phyloP scores from a whole-genome alignment of 2,113 vertebrate species.

The Atrichornis clamosus region DNA sequence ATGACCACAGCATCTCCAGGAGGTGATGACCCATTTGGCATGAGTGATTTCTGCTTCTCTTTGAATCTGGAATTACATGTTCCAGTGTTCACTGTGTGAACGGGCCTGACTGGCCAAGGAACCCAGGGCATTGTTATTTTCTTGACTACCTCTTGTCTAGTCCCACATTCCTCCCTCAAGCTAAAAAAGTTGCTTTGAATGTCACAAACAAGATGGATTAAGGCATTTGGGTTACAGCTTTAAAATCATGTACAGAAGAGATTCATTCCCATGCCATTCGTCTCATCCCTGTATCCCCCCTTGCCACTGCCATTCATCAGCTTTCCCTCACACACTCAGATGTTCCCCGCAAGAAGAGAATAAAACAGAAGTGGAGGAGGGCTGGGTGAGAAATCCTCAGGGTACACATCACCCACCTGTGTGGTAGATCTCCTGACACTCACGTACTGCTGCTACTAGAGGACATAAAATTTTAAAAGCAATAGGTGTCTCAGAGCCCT shows the following conservation, averaged over 20 bases:
- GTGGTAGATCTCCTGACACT: neutral
- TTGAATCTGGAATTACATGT: neutral
- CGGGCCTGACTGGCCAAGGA: neutral
- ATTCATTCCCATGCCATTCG: neutral
- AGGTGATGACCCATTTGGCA: neutral
- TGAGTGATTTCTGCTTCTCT: neutral
- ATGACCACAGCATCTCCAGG: neutral
- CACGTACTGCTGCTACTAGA: neutral
- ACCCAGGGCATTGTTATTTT: neutral
- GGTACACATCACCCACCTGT: too few species aligned
- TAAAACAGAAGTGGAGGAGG: neutral
- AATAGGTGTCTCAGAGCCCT: neutral
- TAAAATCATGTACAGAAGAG: neutral
- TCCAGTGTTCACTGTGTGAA: neutral
- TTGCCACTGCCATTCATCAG: neutral
- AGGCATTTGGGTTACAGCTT: neutral
- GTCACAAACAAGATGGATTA: neutral
- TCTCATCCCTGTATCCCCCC: neutral
- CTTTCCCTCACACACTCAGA: neutral
- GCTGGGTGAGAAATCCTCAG: neutral
- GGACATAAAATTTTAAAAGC: neutral
- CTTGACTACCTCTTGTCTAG: neutral
- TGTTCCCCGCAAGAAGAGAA: neutral
- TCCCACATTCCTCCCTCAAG: neutral
- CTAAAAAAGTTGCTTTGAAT: neutral